Percentiles rank a stretch among this genome's conserved stretches.
phyloP scores from a whole-genome alignment of 2,888 invertebrate species.

The Bursaphelenchus okinawaensis region DNA sequence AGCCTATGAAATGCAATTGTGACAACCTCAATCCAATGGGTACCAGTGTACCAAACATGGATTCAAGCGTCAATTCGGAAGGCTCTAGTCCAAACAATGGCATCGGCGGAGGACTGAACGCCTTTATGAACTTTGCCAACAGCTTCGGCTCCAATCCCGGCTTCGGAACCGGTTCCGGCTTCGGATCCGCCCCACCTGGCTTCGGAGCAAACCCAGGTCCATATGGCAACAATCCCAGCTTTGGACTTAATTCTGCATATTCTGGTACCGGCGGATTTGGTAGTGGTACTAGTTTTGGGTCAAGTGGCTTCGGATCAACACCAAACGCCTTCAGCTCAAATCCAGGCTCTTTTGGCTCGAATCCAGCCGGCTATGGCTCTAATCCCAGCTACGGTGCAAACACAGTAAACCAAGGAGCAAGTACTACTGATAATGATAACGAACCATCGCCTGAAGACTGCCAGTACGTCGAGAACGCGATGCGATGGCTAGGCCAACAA shows the following conservation, averaged over 20 bases:
- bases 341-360: too few relatives aligned
- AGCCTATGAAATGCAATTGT: too few relatives aligned
- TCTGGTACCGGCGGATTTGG: too few relatives aligned
- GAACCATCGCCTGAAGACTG: neutral
- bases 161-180: neutral
- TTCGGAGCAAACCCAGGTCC: neutral
- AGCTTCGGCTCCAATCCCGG: neutral
- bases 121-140: neutral
- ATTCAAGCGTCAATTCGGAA: neutral
- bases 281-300: neutral
- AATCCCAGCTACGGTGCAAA: too few relatives aligned
- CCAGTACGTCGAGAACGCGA: neutral
- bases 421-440: neutral
- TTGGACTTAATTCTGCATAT: too few relatives aligned
- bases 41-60: neutral
- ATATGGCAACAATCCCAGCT: too few relatives aligned
- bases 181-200: neutral
- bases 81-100: neutral
- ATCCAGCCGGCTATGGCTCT: too few relatives aligned
- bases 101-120: neutral
- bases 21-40: neutral
- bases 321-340: too few relatives aligned
- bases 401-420: too few relatives aligned
- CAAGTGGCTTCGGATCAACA: neutral
- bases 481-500: neutral